phyloP scores from a whole-genome alignment of 2,797 vertebrate species.

The Knipowitschia caucasica region DNA sequence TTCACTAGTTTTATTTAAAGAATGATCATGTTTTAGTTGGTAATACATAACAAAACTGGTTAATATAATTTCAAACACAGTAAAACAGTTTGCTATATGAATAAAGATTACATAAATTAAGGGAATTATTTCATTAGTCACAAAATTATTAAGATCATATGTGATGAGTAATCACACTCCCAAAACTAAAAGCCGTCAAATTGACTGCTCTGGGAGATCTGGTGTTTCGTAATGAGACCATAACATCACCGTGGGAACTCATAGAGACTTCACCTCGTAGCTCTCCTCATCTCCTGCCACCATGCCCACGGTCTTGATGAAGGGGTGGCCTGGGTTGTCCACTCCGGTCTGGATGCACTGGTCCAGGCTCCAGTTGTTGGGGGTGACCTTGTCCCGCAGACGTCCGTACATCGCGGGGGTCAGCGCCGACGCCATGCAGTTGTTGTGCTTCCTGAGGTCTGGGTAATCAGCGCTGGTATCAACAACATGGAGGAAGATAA shows the following conservation, averaged over 20 bases:
- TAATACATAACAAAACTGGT: too few species aligned
- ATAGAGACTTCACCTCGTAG: constrained; percentile 82
- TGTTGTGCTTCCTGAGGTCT: constrained; percentile 91
- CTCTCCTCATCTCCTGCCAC: constrained; percentile 94
- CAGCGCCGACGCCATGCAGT: constrained; percentile 88
- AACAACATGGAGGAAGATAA: background rate
- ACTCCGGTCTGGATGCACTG: constrained; percentile 93
- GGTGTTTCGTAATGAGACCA: background rate
- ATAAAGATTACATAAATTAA: too few species aligned
- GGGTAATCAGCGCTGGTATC: constrained; percentile 83
- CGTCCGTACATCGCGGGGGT: constrained; percentile 83
- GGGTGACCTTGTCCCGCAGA: constrained; percentile 83
- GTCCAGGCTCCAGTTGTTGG: constrained; percentile 84
- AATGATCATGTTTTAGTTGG: too few species aligned
- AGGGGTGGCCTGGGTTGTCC: constrained; percentile 92
- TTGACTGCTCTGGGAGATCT: too few species aligned
- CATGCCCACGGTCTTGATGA: constrained; percentile 95
- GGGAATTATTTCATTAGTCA: too few species aligned
- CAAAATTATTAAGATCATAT: too few species aligned
- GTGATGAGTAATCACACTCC: too few species aligned
- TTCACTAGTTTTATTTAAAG: too few species aligned
- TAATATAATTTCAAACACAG: too few species aligned
- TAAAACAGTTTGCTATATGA: too few species aligned
- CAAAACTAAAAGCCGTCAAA: too few species aligned
- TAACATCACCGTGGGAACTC: too few species aligned